Evolutionary conservation across 2,113 vertebrate genomes (phyloP), one percentile per base, ranked within the genome.

Genomic region (Kryptolebias marmoratus): DNA sequence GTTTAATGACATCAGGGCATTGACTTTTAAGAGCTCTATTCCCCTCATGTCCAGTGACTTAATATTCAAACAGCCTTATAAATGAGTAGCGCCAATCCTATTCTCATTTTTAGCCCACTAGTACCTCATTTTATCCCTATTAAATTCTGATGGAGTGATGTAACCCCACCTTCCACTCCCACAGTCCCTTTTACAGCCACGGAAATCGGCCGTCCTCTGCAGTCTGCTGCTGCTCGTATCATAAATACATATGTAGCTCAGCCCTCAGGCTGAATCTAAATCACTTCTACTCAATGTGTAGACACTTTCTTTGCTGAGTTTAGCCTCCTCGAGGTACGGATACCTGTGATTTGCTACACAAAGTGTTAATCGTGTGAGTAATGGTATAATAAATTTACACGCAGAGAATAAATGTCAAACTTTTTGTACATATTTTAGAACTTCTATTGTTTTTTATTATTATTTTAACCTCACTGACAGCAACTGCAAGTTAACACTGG

Each of bases 41-140:
- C 70, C 71, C 63, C 52, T 87, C 72, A 78, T 68, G 85, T 85
- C 80, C 54, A 22, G 42, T 30, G 11, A 79, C 81, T 86, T 82
- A 75, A 82, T 83, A 89, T 87, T 88, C 84, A 83, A 81, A 90
- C 49, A 48, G 80, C 73, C 56, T 53, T 83, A 81, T 82, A 87
- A 88, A 90, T 64, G 69, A 54, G 7, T 2, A 48, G 75, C 71
- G 81, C 78, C 80, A 76, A 77, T 82, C 59, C 68, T 50, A 60
- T 68, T 45, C 64, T 68, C 73, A 81, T 88, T 82, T 81, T 71
- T 80, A 73, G 63, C 47, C 13, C 16, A 78, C 66, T 65, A 66
- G 50, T 70, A 86, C 80, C 77, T 88, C 80, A 81, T 87, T 89
- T 79, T 77, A 87, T 82, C 65, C 69, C 77, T 50, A 75, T 87